These are phyloP conservation scores for Petroica traversi DNA, from an alignment of 2,113 vertebrate genomes.

Conservation along the genomic window DNA sequence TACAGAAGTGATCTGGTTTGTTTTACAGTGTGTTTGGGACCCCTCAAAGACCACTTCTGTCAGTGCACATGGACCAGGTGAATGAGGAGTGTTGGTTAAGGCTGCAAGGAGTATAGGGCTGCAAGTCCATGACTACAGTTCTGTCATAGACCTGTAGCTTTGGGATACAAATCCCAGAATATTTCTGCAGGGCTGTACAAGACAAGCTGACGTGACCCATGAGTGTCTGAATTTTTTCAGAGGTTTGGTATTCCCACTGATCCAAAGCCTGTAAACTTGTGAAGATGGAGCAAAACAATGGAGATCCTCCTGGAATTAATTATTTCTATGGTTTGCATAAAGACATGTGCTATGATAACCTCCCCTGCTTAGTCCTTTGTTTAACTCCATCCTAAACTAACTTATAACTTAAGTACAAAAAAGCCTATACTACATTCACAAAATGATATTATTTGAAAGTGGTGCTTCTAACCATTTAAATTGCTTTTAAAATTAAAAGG, in stretches of 20 bases:
- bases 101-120: neutral
- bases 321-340: neutral
- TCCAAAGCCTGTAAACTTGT: neutral
- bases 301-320: neutral
- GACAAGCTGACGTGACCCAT: neutral
- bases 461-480: neutral
- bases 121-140: rapidly evolving
- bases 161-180: neutral
- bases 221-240: neutral
- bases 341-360: neutral
- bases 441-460: neutral
- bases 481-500: neutral
- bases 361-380: neutral
- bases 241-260: neutral
- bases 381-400: neutral
- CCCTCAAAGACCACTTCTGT: neutral
- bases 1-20: neutral
- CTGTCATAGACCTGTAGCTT: neutral
- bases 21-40: neutral
- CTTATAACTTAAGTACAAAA: neutral
- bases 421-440: neutral
- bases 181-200: neutral
- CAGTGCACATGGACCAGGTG: neutral
- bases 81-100: neutral
- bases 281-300: neutral